phyloP scores from a whole-genome alignment of 2,888 invertebrate genomes.

The Ornithoptera priamus region DNA sequence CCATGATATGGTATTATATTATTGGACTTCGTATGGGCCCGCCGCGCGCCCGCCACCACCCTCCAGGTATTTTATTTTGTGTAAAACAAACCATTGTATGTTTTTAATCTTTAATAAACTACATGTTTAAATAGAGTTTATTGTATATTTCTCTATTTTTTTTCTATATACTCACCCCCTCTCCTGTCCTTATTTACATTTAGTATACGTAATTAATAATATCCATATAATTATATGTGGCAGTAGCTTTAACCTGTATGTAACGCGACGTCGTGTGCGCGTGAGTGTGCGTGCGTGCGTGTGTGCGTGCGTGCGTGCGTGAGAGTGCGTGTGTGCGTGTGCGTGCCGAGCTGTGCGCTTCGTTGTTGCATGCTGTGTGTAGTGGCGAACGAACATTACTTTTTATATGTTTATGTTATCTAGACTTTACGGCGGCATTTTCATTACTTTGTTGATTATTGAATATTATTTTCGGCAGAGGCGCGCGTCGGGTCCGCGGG shows the following conservation, averaged over 20 bases:
- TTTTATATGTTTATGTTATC: constrained; percentile 76
- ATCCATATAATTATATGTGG: constrained; percentile 63
- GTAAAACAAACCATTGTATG: constrained; percentile 78
- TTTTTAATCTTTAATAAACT: constrained; percentile 79
- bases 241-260: constrained; percentile 52
- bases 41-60: constrained; percentile 62
- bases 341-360: constrained; percentile 48
- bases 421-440: constrained; percentile 56
- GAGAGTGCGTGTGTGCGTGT: too few species aligned
- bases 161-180: constrained; percentile 69
- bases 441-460: constrained; percentile 50
- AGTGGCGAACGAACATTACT: constrained; percentile 63
- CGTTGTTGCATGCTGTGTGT: constrained; percentile 72
- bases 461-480: constrained; percentile 58
- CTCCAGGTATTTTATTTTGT: constrained; percentile 79
- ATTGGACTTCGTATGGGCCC: constrained; percentile 76
- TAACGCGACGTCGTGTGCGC: constrained; percentile 36
- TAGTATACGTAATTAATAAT: constrained; percentile 54
- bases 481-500: constrained; percentile 2
- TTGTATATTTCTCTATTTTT: constrained; percentile 77
- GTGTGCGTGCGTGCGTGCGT: constrained; percentile 60
- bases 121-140: constrained; percentile 79
- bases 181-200: constrained; percentile 70
- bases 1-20: constrained; percentile 77
- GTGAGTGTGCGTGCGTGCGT: constrained; percentile 41